Base-by-base conservation (phyloP, 2,113 vertebrate genomes). In the Reinhardtius hippoglossoides region DNA sequence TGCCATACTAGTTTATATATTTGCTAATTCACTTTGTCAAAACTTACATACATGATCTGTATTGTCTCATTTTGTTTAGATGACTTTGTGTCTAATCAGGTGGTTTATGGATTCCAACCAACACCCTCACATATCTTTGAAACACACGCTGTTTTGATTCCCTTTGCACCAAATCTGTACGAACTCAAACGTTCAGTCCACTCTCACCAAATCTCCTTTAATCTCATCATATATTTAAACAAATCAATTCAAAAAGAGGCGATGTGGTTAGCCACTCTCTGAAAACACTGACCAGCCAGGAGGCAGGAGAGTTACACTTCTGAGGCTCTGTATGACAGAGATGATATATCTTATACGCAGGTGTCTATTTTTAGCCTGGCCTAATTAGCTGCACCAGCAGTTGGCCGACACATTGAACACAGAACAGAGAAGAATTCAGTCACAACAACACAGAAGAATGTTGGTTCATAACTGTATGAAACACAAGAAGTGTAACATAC, bases 311-410 rank as follows among this genome's bases (percentile, higher is more conserved):
- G 76, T 65, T 63, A 52, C 55, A 78, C 67, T 56, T 46, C 15
- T 37, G 26, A 68, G 68, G 56, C 52, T 70, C 23, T 50, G 23
- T 65, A 15, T 71, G 48, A 71, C 55, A 27, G 50, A 54, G 44
- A 72, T 62, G 73, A 85, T 84, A n/a, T 60, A 71, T 81, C 69
- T 67, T 81, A 76, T 67, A 69, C 82, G 56, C 48, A 70, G 64
- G 69, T 37, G 50, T 69, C 57, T 87, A 87, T 89, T 88, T 88
- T 78, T 82, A 85, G 67, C 61, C 18, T 26, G 78, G 75, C 70
- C 72, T 87, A 73, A 90, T 91, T 83, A 83, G 64, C 78, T 26
- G 31, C 58, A 60, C 48, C 58, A 82, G 74, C 75, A 78, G 74
- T 67, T 78, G 79, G 78, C 69, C 60, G 76, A 67, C 81, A 64